Evolutionary conservation across 2,888 invertebrate genomes (phyloP), one percentile per base, ranked within the genome.

Genomic region (Tetanocera ferruginea): DNA sequence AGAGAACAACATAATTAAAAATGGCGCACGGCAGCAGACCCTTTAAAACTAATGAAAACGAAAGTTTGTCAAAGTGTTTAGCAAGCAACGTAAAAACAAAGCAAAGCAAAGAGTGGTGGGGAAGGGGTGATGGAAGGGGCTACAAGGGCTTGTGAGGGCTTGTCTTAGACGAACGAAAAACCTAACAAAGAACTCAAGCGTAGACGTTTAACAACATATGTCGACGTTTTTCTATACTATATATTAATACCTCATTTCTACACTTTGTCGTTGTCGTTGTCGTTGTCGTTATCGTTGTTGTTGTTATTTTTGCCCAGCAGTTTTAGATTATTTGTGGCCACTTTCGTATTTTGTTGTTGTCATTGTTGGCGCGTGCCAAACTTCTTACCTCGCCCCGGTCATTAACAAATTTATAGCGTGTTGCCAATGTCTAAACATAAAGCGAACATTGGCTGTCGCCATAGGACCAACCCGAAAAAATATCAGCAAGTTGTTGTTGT

Each of bases 31-130:
- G 11, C 5, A 60, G 28, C 25, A 11, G 25, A 60, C 60, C 60
- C 60, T 60, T 60, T 28, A 60, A 23, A 60, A 60, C 9, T 28
- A 60, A 60, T 60, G 60, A 60, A 60, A 60, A 60, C 28, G 25
- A 14, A 25, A 60, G 17, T 28, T 60, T 60, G 9, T 23, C 23
- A 60, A 60, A 11, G 43, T 43, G 43, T 43, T 1, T 1, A 37
- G 37, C 37, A 37, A 37, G 37, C 37, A 37, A 37, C 8, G 8
- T 43, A 43, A 14, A 11, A 43, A 2, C 1, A 43, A 14, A n/a
- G n/a, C n/a, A n/a, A n/a, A n/a, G n/a, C n/a, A n/a, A n/a, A n/a
- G n/a, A n/a, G n/a, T n/a, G n/a, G n/a, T n/a, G n/a, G n/a, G n/a
- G n/a, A n/a, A n/a, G n/a, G n/a, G n/a, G n/a, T n/a, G 43, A 2